These are phyloP conservation scores for Eudyptes chrysolophus DNA, from an alignment of 2,113 vertebrate genomes.

Conservation along the genomic window DNA sequence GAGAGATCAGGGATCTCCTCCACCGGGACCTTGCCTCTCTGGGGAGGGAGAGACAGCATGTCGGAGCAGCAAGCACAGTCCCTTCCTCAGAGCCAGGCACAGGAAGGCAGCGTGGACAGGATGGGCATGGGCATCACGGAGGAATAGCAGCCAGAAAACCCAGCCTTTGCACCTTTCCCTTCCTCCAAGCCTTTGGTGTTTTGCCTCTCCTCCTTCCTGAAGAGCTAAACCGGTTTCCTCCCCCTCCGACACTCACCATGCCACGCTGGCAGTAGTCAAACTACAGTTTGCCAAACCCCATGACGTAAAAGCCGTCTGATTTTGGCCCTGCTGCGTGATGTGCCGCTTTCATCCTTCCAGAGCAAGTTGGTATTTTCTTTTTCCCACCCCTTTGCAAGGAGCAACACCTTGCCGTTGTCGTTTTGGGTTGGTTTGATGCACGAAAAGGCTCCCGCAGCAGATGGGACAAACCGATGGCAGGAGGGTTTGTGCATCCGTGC, in stretches of 20 bases:
- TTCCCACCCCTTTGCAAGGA: no score
- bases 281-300: not conserved
- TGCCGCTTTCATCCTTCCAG: accelerated
- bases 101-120: not conserved
- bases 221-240: not conserved
- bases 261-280: not conserved
- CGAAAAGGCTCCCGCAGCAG: no score
- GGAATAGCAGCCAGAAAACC: not conserved
- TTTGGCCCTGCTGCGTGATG: not conserved
- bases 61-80: not conserved
- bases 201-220: not conserved
- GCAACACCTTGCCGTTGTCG: no score
- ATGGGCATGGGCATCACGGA: accelerated
- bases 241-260: accelerated
- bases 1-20: no score
- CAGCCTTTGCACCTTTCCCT: not conserved
- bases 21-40: no score
- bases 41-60: not conserved
- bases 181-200: not conserved
- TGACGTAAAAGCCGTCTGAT: accelerated
- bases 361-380: not conserved
- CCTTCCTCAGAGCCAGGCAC: not conserved
- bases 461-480: no score
- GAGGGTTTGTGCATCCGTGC: no score
- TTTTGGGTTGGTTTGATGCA: no score